phyloP scores from a whole-genome alignment of 2,797 vertebrate genomes.

The Megaceryle alcyon region DNA sequence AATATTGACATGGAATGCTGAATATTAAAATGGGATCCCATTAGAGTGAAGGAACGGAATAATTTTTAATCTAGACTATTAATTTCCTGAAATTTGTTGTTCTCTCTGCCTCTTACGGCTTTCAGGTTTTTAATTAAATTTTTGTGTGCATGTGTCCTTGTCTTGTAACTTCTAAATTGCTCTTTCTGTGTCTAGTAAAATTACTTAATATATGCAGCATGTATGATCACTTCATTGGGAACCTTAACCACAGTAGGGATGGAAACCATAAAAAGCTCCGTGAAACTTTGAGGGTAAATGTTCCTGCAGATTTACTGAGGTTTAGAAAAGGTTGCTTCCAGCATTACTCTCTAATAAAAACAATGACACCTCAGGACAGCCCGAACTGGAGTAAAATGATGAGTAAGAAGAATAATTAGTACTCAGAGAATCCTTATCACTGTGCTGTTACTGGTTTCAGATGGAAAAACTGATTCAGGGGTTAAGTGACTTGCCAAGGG shows the following conservation, averaged over 20 bases:
- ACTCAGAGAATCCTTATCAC: constrained; percentile 5
- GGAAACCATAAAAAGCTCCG: constrained; percentile 70
- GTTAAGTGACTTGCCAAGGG: constrained; percentile 32
- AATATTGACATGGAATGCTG: constrained; percentile 76
- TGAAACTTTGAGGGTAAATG: constrained; percentile 73
- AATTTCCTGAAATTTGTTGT: constrained; percentile 76
- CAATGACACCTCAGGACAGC: constrained; percentile 40
- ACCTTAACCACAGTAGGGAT: constrained; percentile 54
- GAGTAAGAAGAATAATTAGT: constrained; percentile 19
- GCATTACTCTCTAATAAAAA: constrained; percentile 56
- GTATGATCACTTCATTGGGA: constrained; percentile 77
- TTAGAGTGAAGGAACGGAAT: constrained; percentile 73
- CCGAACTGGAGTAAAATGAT: constrained; percentile 59
- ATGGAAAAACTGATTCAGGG: constrained; percentile 8
- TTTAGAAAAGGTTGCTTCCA: constrained; percentile 63
- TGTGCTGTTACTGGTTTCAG: background rate
- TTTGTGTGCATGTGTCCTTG: constrained; percentile 78
- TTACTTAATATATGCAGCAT: constrained; percentile 74
- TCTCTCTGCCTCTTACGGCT: constrained; percentile 67
- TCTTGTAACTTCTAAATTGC: constrained; percentile 79
- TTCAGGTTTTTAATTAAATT: constrained; percentile 80
- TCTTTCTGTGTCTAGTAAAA: constrained; percentile 75
- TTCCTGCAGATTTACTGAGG: constrained; percentile 57
- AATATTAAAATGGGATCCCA: constrained; percentile 70
- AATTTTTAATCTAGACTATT: constrained; percentile 77